A percentile compares a stretch with the other conserved stretches of the same genome.
Evolutionary conservation across 2,888 invertebrate genomes (phyloP).

Genomic region (Trachelus stipa): DNA sequence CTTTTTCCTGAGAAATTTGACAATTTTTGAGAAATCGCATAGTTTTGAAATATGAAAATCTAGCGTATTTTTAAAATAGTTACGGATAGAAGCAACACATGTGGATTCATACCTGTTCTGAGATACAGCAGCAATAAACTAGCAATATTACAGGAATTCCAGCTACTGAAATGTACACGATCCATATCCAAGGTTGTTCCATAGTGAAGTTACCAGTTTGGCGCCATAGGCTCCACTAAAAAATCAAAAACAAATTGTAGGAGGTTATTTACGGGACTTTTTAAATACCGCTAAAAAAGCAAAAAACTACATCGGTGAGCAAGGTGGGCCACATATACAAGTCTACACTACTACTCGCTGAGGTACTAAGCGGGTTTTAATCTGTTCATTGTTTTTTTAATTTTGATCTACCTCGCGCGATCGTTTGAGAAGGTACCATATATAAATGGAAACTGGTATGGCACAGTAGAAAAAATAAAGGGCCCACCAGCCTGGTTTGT

Average conservation of each 20-base stretch:
- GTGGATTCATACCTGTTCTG: constrained; percentile 68
- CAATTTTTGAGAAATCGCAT: not conserved
- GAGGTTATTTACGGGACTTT: not conserved
- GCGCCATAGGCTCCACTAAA: constrained; percentile 83
- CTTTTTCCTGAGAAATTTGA: constrained; percentile 13
- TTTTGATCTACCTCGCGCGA: constrained; percentile 74
- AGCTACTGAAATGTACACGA: constrained; percentile 81
- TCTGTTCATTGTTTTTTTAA: not conserved
- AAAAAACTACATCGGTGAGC: not conserved
- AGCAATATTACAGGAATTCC: constrained; percentile 83
- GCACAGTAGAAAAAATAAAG: constrained; percentile 82
- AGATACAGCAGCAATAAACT: constrained; percentile 84
- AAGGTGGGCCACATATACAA: not conserved
- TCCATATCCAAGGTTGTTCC: constrained; percentile 93
- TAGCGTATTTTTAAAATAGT: constrained; percentile 4
- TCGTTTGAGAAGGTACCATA: constrained; percentile 76
- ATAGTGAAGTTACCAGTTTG: constrained; percentile 82
- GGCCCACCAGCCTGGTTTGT: constrained; percentile 85
- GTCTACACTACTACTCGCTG: not conserved
- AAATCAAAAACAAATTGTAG: constrained; percentile 29
- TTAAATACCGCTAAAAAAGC: not conserved
- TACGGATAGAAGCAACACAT: not conserved
- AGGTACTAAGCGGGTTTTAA: not conserved
- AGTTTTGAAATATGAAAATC: not conserved
- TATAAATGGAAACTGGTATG: constrained; percentile 77